Conservation (phyloP, 1,140 invertebrate species). For the Latrodectus geometricus region DNA sequence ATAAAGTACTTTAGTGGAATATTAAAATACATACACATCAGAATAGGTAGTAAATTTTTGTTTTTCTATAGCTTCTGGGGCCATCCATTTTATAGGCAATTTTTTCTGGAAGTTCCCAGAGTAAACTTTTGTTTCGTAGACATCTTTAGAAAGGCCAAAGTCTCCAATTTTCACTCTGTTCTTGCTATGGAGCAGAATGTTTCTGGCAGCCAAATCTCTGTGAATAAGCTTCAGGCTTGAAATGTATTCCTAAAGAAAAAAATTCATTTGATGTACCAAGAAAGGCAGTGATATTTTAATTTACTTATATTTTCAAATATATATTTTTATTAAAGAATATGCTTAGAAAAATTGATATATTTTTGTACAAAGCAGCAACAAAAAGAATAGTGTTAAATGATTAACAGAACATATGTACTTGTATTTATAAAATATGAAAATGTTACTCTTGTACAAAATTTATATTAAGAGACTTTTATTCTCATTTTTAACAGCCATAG, state of each 20-base stretch:
- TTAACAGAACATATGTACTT: not conserved
- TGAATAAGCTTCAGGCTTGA: constrained; percentile 85
- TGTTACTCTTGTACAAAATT: no score
- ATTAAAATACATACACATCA: constrained; percentile 82
- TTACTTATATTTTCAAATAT: not conserved
- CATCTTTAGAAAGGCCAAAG: constrained; percentile 95
- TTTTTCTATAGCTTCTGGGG: constrained; percentile 95
- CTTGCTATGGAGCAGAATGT: constrained; percentile 94
- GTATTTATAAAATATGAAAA: not conserved
- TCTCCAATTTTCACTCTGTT: constrained; percentile 93
- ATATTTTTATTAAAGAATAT: not conserved
- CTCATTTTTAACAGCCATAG: no score
- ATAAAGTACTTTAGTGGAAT: no score
- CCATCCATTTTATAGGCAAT: constrained; percentile 99
- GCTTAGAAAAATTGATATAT: not conserved
- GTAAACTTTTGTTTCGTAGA: constrained; percentile 95
- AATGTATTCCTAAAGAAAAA: constrained; percentile 33
- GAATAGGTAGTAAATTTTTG: constrained; percentile 94
- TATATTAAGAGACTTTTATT: no score
- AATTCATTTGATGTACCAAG: not conserved
- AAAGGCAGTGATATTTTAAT: not conserved
- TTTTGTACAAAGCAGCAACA: not conserved
- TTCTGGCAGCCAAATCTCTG: constrained; percentile 95
- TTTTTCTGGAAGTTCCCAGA: constrained; percentile 88
- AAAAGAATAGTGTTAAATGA: not conserved